A percentile compares a stretch with the other conserved stretches of the same genome.
phyloP scores from a whole-genome alignment of 2,113 vertebrate species.

The Antigone vipio region DNA sequence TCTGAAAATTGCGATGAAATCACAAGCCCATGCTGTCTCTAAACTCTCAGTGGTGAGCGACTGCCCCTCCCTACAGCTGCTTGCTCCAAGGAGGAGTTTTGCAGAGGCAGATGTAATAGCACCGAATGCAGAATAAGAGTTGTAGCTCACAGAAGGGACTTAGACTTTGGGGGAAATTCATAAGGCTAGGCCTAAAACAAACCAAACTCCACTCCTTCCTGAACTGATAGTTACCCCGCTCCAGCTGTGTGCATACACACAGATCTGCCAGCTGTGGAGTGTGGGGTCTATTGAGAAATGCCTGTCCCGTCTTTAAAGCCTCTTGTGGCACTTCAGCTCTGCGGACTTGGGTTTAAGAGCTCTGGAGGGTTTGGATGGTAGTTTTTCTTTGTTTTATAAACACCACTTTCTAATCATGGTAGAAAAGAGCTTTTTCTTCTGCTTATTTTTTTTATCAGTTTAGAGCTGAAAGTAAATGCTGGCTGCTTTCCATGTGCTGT shows the following conservation, averaged over 20 bases:
- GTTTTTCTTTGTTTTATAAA: background rate
- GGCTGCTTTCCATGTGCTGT: background rate
- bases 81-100: background rate
- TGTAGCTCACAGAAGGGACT: background rate
- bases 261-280: background rate
- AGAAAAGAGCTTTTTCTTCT: background rate
- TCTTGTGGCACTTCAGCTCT: background rate
- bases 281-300: background rate
- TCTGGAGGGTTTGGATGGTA: background rate
- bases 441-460: background rate
- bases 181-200: background rate
- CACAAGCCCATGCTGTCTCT: background rate
- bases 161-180: background rate
- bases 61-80: background rate
- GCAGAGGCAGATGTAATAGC: background rate
- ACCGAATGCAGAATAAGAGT: background rate
- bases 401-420: background rate
- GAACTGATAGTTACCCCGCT: background rate
- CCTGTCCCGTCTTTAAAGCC: background rate
- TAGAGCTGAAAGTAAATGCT: background rate
- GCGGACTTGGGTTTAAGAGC: background rate
- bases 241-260: background rate
- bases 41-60: background rate
- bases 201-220: background rate
- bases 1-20: background rate